Base-by-base conservation (phyloP, 2,888 invertebrate genomes). In the Andrena praecox region DNA sequence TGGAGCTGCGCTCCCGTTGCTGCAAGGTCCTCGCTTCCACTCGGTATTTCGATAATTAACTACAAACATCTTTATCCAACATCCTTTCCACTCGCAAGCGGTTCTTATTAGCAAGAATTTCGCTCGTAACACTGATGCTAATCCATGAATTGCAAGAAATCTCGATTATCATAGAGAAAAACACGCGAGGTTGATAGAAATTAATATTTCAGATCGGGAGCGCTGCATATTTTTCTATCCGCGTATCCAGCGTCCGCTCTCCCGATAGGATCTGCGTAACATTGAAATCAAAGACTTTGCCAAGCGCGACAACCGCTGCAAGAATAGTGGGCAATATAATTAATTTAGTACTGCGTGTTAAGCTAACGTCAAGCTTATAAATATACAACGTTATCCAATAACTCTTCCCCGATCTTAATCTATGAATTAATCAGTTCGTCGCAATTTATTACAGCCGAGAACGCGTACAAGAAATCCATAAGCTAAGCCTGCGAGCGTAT, bases 221-320 rank as follows among this genome's bases (percentile, higher is more conserved):
- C 24, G 24, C 10, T 54, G 67, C 67, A 42, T 16, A 52, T 31
- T 67, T 50, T 66, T 67, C 33, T 52, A 8, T 7, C 24, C 64
- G 27, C 12, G 33, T 20, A 29, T 35, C 29, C 59, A 63, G 52
- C 60, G 42, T 42, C 54, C 76, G n/a, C 42, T 42, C 63, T 42
- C 24, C 42, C 71, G 71, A 77, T 77, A 48, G 6, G 27, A 52
- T 59, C 70, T 75, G 35, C 27, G 33, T 50, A 16, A 54, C 54
- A 20, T n/a, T 69, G 74, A 59, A 20, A 75, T n/a, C 75, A 60
- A 75, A 59, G 33, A 16, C 69, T 50, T 16, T 27, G 42, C 42
- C 42, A 42, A 42, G 42, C 42, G 42, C 42, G 42, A 50, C 33
- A 33, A 33, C 63, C 24, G 31, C 50, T 50, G 33, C 31, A 42